Evolutionary conservation across 2,888 invertebrate genomes (phyloP).

Genomic region (Cordilura impudica): DNA sequence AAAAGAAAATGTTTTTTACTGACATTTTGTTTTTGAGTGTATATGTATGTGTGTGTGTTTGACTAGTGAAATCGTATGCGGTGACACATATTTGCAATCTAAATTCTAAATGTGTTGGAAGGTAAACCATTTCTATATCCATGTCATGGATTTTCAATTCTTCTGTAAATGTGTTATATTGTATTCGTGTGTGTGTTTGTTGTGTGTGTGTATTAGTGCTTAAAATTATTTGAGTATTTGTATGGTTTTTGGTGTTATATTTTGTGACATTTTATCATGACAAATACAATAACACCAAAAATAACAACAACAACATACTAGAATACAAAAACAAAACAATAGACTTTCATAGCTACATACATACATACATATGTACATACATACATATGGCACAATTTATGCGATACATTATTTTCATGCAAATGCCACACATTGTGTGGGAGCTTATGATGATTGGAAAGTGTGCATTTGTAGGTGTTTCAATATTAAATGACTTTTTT

Average conservation of each 20-base stretch:
- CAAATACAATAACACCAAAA: constrained; percentile 24
- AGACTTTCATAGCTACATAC: not conserved
- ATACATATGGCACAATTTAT: constrained; percentile 13
- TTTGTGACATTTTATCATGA: constrained; percentile 60
- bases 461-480: constrained; percentile 18
- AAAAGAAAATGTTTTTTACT: too few species aligned
- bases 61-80: constrained; percentile 47
- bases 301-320: not conserved
- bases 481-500: constrained; percentile 58
- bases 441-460: not conserved
- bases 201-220: not conserved
- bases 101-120: constrained; percentile 55
- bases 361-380: not conserved
- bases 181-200: not conserved
- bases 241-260: constrained; percentile 52
- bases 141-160: constrained; percentile 34
- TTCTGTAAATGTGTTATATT: not conserved
- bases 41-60: constrained; percentile 22
- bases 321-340: not conserved
- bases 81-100: constrained; percentile 57
- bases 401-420: constrained; percentile 47
- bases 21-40: not conserved
- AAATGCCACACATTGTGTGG: constrained; percentile 40
- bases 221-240: not conserved
- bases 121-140: constrained; percentile 43